These are phyloP conservation scores for Varanus salvator DNA, from an alignment of 2,113 vertebrate species.

Conservation along the genomic window DNA sequence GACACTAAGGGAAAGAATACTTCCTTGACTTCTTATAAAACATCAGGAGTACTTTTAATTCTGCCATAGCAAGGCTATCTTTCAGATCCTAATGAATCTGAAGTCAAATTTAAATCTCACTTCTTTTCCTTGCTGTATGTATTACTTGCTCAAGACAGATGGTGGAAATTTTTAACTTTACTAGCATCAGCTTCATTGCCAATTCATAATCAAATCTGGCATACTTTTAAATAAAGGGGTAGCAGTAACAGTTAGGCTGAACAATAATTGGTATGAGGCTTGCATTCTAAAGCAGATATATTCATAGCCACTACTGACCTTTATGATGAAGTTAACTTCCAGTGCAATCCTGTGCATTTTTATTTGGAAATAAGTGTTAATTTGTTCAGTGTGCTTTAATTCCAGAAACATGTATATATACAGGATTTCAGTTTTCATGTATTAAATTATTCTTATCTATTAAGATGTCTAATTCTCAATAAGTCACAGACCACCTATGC, in stretches of 20 bases:
- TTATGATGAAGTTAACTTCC: not conserved
- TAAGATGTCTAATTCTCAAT: not conserved
- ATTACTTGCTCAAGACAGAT: not conserved
- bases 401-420: not conserved
- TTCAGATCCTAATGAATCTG: not conserved
- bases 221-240: not conserved
- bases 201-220: not conserved
- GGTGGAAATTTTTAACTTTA: not conserved
- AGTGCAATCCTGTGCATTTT: not conserved
- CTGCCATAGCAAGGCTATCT: not conserved
- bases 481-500: not conserved
- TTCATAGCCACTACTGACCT: not conserved
- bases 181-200: not conserved
- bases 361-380: not conserved
- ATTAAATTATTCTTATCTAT: not conserved
- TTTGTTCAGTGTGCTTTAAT: not conserved
- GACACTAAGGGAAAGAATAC: not conserved
- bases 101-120: not conserved
- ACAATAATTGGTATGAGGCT: not conserved
- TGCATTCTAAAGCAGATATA: not conserved
- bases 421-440: not conserved
- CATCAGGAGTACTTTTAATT: not conserved
- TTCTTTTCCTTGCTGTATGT: not conserved
- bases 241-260: not conserved
- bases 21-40: not conserved